Conservation (phyloP, 2,797 vertebrate genomes). For the Bradypus variegatus region DNA sequence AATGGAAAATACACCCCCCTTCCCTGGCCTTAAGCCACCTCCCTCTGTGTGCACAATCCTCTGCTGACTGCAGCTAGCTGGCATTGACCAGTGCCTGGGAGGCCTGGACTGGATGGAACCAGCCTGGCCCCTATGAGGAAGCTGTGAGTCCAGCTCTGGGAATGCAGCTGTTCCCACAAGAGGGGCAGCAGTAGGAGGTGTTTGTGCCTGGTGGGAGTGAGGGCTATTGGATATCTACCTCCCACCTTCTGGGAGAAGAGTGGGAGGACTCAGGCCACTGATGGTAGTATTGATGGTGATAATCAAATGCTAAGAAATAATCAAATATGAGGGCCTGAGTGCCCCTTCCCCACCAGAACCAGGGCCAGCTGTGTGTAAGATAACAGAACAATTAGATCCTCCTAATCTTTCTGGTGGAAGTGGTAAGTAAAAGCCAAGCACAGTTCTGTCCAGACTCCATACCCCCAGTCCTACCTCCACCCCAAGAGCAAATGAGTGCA, state of each 20-base stretch:
- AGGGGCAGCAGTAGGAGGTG: neutral
- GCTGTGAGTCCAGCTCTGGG: neutral
- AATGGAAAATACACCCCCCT: slow-evolving; percentile 43
- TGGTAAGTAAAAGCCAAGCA: neutral
- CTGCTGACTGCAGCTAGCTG: slow-evolving; percentile 44
- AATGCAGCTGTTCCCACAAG: neutral
- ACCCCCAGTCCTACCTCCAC: neutral
- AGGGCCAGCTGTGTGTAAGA: neutral
- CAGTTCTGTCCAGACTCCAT: neutral
- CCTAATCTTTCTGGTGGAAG: neutral
- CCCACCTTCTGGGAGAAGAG: neutral
- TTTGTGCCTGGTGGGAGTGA: neutral
- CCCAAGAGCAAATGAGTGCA: neutral
- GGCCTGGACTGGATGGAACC: slow-evolving; percentile 18
- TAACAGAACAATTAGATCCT: neutral
- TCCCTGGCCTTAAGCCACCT: slow-evolving; percentile 24
- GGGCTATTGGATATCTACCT: neutral
- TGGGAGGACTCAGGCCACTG: neutral
- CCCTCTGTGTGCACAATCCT: neutral
- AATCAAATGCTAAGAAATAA: too few species aligned
- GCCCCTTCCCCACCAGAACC: neutral
- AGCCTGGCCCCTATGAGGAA: slow-evolving; percentile 39
- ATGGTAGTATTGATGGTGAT: too few species aligned
- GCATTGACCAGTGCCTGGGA: slow-evolving; percentile 8
- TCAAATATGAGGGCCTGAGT: neutral